Evolutionary conservation across 2,797 vertebrate genomes (phyloP).

Genomic region (Schizopygopsis malacanthus): DNA sequence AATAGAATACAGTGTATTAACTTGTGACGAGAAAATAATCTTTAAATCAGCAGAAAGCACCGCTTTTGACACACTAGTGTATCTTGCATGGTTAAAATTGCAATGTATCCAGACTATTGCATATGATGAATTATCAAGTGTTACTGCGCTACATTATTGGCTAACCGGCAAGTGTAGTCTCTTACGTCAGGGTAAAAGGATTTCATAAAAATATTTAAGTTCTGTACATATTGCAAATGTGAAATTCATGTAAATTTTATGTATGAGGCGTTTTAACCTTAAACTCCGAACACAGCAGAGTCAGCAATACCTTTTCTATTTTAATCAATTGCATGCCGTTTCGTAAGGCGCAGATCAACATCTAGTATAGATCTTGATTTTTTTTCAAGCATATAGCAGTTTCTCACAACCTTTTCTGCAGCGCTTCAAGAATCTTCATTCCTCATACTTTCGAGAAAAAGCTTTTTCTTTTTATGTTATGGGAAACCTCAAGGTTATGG

Average conservation of each 20-base stretch:
- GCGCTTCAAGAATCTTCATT: slow-evolving; percentile 11
- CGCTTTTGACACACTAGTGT: neutral
- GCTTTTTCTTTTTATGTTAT: slow-evolving; percentile 23
- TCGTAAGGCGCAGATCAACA: neutral
- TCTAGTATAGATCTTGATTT: slow-evolving; percentile 15
- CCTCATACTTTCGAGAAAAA: neutral
- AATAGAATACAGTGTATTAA: neutral
- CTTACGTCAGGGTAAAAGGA: neutral
- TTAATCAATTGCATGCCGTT: neutral
- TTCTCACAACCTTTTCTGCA: slow-evolving; percentile 28
- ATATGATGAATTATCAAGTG: neutral
- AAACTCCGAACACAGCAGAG: slow-evolving; percentile 8
- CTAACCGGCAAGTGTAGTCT: neutral
- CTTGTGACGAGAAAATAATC: neutral
- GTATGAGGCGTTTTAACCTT: slow-evolving; percentile 13
- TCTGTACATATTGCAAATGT: slow-evolving; percentile 15
- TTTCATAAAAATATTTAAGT: slow-evolving; percentile 26
- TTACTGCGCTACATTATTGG: neutral
- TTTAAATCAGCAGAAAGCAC: neutral
- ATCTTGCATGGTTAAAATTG: neutral
- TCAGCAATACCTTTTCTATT: slow-evolving; percentile 30
- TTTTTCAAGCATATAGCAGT: neutral
- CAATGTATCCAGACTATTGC: neutral
- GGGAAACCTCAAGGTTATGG: slow-evolving; percentile 41
- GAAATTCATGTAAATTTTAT: slow-evolving; percentile 36